phyloP scores from a whole-genome alignment of 2,113 vertebrate genomes.

The Festucalex cinctus region DNA sequence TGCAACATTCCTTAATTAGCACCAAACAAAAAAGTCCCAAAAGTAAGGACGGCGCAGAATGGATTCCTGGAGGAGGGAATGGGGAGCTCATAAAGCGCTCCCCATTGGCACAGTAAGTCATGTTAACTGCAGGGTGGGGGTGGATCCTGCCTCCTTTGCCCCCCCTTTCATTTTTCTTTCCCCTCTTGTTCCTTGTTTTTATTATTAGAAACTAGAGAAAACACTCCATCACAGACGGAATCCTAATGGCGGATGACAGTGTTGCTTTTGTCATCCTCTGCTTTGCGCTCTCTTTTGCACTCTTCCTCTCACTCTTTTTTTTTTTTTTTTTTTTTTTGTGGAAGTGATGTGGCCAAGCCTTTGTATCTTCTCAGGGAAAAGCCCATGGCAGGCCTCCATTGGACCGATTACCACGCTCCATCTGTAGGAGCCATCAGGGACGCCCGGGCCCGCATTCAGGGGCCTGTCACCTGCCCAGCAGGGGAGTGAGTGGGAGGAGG shows the following conservation, averaged over 20 bases:
- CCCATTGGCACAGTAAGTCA: constrained; percentile 74
- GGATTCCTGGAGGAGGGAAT: constrained; percentile 54
- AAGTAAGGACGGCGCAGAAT: constrained; percentile 32
- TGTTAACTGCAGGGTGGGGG: constrained; percentile 77
- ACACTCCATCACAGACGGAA: constrained; percentile 80
- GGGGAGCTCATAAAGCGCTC: constrained; percentile 57
- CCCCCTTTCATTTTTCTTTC: constrained; percentile 43
- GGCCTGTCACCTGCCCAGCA: constrained; percentile 99
- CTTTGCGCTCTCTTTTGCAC: constrained; percentile 65
- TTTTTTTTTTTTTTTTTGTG: constrained; percentile 71
- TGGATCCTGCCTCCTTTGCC: constrained; percentile 54
- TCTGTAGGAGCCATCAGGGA: constrained; percentile 99
- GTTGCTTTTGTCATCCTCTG: constrained; percentile 90
- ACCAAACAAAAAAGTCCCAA: constrained; percentile 10
- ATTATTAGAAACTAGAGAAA: constrained; percentile 69
- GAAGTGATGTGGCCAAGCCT: constrained; percentile 89
- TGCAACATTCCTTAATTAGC: constrained; percentile 21
- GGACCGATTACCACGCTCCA: constrained; percentile 99
- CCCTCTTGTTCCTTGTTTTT: constrained; percentile 56
- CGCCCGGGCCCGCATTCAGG: constrained; percentile 89
- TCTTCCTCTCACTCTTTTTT: constrained; percentile 54
- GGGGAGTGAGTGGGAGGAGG: constrained; percentile 77
- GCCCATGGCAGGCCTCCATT: constrained; percentile 98
- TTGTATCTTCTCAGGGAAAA: constrained; percentile 86
- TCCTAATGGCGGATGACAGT: constrained; percentile 94